phyloP scores from a whole-genome alignment of 2,113 vertebrate genomes.

The Zosterops lateralis region DNA sequence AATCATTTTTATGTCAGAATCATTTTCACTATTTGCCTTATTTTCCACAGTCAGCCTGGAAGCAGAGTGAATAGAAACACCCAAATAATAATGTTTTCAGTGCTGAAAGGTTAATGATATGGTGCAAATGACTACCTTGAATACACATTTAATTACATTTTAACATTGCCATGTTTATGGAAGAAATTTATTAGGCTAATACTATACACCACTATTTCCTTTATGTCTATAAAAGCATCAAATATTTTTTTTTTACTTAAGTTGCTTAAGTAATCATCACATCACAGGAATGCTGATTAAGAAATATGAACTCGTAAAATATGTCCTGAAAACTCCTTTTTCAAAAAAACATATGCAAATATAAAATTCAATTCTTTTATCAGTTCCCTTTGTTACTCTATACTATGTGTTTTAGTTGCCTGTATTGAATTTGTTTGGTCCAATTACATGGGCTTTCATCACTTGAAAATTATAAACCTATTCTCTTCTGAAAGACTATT shows the following conservation, averaged over 20 bases:
- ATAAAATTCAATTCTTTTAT: neutral
- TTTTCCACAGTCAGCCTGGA: neutral
- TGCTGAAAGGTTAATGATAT: neutral
- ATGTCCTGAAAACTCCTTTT: neutral
- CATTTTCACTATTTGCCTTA: neutral
- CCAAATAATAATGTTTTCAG: neutral
- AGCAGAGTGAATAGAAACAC: neutral
- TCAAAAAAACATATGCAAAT: neutral
- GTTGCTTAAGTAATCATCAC: neutral
- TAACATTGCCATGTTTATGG: neutral
- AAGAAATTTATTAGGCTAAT: neutral
- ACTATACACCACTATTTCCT: fast-evolving
- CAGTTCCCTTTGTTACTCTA: neutral
- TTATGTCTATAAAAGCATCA: neutral
- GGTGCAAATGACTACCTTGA: neutral
- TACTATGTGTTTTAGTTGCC: neutral
- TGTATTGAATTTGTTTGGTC: neutral
- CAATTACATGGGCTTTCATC: neutral
- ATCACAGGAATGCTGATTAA: neutral
- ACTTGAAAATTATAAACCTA: neutral
- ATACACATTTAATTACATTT: neutral
- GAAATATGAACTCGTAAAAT: neutral
- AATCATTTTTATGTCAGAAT: neutral
- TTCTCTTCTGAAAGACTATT: neutral
- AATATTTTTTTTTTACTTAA: neutral